Conservation (phyloP, 2,888 invertebrate genomes). For the Crioceris asparagi region DNA sequence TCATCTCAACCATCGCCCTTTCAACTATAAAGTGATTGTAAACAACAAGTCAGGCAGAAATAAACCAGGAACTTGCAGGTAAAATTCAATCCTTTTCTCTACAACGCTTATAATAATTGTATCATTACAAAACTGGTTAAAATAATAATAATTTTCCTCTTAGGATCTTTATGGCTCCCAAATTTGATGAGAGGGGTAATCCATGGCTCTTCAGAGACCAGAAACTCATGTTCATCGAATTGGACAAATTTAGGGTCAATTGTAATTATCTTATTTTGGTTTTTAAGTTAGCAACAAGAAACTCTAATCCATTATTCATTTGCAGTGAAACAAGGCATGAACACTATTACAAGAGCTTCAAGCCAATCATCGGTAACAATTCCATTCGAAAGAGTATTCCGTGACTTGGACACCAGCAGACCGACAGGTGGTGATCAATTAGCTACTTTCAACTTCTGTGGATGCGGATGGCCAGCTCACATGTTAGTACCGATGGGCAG, state of each 20-base stretch:
- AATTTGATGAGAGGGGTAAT: slow-evolving; percentile 53
- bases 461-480: slow-evolving; percentile 82
- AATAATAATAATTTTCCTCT: too few relatives aligned
- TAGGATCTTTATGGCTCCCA: slow-evolving; percentile 57
- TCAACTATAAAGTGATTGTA: slow-evolving; percentile 45
- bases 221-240: slow-evolving; percentile 55
- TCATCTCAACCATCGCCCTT: slow-evolving; percentile 67
- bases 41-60: slow-evolving; percentile 35
- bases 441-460: slow-evolving; percentile 66
- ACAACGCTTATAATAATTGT: too few relatives aligned
- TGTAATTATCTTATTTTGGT: too few relatives aligned
- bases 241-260: slow-evolving; percentile 57
- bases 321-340: slow-evolving; percentile 56
- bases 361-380: slow-evolving; percentile 69
- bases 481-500: slow-evolving; percentile 67
- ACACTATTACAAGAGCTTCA: slow-evolving; percentile 55
- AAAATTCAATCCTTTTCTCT: too few relatives aligned
- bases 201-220: slow-evolving; percentile 53
- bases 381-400: slow-evolving; percentile 73
- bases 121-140: too few relatives aligned
- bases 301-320: too few relatives aligned
- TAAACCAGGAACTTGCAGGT: slow-evolving; percentile 50
- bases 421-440: slow-evolving; percentile 46
- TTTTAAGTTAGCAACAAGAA: too few relatives aligned
- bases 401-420: slow-evolving; percentile 51